These are phyloP conservation scores for Aricia agestis DNA, from an alignment of 1,140 invertebrate species.

Conservation along the genomic window DNA sequence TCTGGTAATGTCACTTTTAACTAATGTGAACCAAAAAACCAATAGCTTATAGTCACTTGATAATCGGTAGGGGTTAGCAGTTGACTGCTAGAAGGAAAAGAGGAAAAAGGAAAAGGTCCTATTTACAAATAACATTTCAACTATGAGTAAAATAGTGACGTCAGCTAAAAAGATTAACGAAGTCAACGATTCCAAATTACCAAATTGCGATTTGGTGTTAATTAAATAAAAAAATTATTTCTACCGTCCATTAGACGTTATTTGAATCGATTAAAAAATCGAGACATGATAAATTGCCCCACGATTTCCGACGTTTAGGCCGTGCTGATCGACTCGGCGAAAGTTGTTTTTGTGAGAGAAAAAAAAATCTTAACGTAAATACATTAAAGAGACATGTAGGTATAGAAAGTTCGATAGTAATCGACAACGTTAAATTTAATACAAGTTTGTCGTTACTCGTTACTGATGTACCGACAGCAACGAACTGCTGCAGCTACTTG, in stretches of 20 bases:
- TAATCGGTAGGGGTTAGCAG: no score
- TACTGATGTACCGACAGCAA: not conserved
- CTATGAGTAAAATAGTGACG: no score
- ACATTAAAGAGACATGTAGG: constrained; percentile 10
- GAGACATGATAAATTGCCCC: not conserved
- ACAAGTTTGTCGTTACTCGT: not conserved
- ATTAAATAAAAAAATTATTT: not conserved
- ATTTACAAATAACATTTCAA: no score
- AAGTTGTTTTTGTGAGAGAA: constrained; percentile 12
- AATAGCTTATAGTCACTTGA: no score
- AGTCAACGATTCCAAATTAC: no score
- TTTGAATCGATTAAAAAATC: not conserved
- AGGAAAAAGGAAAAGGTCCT: no score
- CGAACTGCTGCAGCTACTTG: constrained; percentile 7
- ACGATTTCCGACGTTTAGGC: constrained; percentile 5
- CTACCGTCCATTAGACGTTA: not conserved
- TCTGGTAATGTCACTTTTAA: no score
- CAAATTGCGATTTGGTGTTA: not conserved
- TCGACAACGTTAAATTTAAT: constrained; percentile 15
- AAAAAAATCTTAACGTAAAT: constrained; percentile 12
- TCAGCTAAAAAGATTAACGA: no score
- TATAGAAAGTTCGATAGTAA: constrained; percentile 15
- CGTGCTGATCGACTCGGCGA: not conserved
- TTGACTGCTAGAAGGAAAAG: no score
- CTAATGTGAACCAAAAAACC: no score